Evolutionary conservation across 2,888 invertebrate species (phyloP).

Genomic region (Dorcus hopei): DNA sequence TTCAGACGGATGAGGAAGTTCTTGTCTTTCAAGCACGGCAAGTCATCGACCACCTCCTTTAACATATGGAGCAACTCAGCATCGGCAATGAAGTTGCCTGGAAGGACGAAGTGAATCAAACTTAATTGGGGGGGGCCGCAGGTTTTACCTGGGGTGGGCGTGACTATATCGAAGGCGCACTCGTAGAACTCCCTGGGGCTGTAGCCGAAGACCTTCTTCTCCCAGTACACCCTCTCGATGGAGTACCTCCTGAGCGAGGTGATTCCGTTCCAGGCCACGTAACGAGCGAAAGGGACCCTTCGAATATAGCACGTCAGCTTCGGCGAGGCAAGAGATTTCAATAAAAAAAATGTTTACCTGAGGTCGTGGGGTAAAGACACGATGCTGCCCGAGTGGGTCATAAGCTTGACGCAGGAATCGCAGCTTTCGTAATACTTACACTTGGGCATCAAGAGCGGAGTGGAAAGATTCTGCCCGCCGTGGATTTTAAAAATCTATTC

Average conservation of each 20-base stretch:
- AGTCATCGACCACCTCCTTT: constrained; percentile 68
- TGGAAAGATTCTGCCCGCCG: constrained; percentile 75
- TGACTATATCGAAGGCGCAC: constrained; percentile 91
- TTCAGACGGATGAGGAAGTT: constrained; percentile 72
- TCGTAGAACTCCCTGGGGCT: constrained; percentile 88
- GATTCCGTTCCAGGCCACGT: constrained; percentile 76
- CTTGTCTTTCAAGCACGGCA: constrained; percentile 62
- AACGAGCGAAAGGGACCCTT: constrained; percentile 74
- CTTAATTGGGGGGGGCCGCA: too few species aligned
- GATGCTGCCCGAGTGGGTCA: constrained; percentile 84
- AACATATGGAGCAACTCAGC: constrained; percentile 81
- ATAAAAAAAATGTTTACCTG: constrained; percentile 45
- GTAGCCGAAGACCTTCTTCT: constrained; percentile 73
- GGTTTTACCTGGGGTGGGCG: constrained; percentile 61
- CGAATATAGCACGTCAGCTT: constrained; percentile 19
- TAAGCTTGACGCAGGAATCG: constrained; percentile 69
- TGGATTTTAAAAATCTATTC: constrained; percentile 67
- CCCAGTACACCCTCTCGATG: constrained; percentile 82
- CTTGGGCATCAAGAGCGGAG: constrained; percentile 79
- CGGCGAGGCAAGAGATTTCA: background rate
- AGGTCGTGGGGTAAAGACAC: constrained; percentile 85
- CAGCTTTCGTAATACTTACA: constrained; percentile 58
- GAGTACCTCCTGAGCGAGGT: constrained; percentile 79
- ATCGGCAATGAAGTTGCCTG: constrained; percentile 73
- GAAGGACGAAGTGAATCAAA: constrained; percentile 20